Evolutionary conservation across 2,797 vertebrate genomes (phyloP), one percentile per base, ranked within the genome.

Genomic region (Cottoperca gobio): DNA sequence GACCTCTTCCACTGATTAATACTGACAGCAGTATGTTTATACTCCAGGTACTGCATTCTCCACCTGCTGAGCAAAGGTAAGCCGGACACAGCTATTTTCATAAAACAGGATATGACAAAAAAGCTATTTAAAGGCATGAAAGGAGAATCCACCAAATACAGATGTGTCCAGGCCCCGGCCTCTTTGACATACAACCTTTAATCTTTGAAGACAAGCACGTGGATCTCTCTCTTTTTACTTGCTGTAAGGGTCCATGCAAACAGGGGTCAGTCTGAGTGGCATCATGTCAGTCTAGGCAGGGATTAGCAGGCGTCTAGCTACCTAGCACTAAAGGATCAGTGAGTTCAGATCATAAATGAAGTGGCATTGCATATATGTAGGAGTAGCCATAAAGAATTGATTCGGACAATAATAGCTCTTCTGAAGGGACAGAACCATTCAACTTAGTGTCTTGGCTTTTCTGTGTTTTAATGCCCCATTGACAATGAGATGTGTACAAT

Each of bases 261-360:
- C 2, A 52, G 17, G 73, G 72, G 69, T 81, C 81, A 70, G 28
- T 48, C 26, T 46, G 28, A 48, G 35, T 23, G 54, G n/a, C 66
- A 66, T 50, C 23, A 4, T 59, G 65, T 70, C 60, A 79, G 63
- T 55, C 64, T 71, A 37, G 14, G 42, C 24, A 48, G 21, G 24
- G 57, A 78, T 81, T 71, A 84, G 57, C 26, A 50, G 67, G 43
- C 65, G 40, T 78, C 73, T 66, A 53, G 48, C 59, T 54, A 58
- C 43, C 66, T 40, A 43, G 54, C 62, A 65, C 58, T 64, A 23
- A 31, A 58, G 58, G 58, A 69, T 78, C 55, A 79, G 35, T 8
- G 40, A 62, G 59, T 37, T 77, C 59, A 82, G 21, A 23, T 55
- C 43, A 50, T 24, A 31, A 21, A 54, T 50, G 23, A 70, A 35